Base-by-base conservation (phyloP, 2,888 invertebrate genomes). In the Cyclophora punctaria region DNA sequence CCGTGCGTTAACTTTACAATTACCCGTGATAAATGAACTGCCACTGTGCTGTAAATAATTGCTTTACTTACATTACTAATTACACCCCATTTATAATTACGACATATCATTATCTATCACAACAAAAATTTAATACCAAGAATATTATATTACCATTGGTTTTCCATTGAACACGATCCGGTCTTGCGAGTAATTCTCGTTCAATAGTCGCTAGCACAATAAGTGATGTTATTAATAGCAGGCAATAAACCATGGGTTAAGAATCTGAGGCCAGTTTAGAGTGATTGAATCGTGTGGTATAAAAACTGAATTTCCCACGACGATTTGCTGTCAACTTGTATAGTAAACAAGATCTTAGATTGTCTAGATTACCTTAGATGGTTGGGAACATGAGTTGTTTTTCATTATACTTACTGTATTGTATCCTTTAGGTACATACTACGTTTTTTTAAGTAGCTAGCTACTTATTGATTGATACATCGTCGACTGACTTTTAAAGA, bases 141-240 rank as follows among this genome's bases (percentile, higher is more conserved):
- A 57, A 55, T 59, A 51, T 49, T 53, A 56, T 59, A 56, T 56
- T 58, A 48, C 46, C 37, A 5, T 37, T 53, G 55, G 59, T 58
- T 54, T 58, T 53, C 49, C 47, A 53, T 56, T 53, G 57, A 59
- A 52, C 51, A 53, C 52, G 56, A 61, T 61, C 61, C 59, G 59
- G 61, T 59, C 56, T 50, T 55, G 52, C 55, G 45, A 47, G 51
- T 55, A 33, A 46, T 40, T 41, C 33, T 7, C 45, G 45, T 54
- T 49, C 53, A 53, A 50, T 54, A 50, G 52, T 49, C 42, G 45
- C 50, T 55, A 55, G 49, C 52, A 58, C 55, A 59, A 62, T 56
- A 58, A 55, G 50, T 55, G 53, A 51, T 54, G 57, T 55, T 62
- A 64, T 62, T 58, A 62, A 64, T 62, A 64, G 62, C 47, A 51